Evolutionary conservation across 2,113 vertebrate species (phyloP).

Genomic region (Fulmarus glacialis): DNA sequence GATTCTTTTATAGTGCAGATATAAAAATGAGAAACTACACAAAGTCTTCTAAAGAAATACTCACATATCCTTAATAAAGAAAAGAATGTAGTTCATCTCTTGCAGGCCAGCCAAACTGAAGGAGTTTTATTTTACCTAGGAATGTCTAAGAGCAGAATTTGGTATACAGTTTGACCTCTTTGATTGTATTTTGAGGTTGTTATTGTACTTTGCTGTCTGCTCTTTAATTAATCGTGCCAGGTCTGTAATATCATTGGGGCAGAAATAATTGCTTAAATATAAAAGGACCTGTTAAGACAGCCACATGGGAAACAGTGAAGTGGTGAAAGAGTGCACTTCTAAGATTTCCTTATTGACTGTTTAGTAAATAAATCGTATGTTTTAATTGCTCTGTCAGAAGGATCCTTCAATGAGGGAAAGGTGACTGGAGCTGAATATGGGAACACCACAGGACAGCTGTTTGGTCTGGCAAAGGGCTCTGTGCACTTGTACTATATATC

Average conservation of each 20-base stretch:
- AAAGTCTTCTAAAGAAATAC: conserved; percentile 32
- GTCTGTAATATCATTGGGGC: conserved; percentile 9
- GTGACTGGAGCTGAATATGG: conserved; percentile 70
- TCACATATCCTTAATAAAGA: neutral
- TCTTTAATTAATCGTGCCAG: conserved; percentile 1
- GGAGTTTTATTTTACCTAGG: conserved; percentile 5
- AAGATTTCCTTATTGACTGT: conserved; percentile 50
- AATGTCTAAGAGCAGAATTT: neutral
- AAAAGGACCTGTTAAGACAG: conserved; percentile 38
- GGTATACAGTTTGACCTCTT: neutral
- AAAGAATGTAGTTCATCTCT: conserved; percentile 1
- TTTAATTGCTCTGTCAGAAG: conserved; percentile 74
- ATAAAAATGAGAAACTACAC: conserved; percentile 40
- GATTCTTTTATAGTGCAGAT: conserved; percentile 33
- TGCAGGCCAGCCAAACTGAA: neutral
- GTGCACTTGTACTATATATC: conserved; percentile 73
- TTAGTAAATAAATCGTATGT: conserved; percentile 72
- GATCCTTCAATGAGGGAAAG: conserved; percentile 68
- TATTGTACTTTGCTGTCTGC: conserved; percentile 36
- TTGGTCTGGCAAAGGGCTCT: conserved; percentile 74
- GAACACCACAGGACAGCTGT: conserved; percentile 72
- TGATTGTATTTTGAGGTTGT: neutral
- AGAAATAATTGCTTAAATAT: conserved; percentile 47
- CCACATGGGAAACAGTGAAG: conserved; percentile 27
- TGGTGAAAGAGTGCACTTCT: conserved; percentile 42